Base-by-base conservation (phyloP, 92 coral and sea anemone species). In the Umimayanthus chanpuru region DNA sequence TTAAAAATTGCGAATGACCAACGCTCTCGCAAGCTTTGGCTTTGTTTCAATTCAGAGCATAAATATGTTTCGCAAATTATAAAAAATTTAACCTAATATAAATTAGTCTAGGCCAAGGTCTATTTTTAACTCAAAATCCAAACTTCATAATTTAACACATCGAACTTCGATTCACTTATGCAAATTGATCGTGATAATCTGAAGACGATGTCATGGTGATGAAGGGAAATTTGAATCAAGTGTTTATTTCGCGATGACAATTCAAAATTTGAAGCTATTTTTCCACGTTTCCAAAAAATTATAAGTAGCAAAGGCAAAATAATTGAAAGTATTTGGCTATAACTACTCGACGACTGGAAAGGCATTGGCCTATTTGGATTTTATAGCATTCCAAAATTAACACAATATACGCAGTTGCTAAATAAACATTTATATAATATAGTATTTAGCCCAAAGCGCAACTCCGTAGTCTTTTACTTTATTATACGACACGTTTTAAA, bases 391-490 rank as follows among this genome's bases (percentile, higher is more conserved):
- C 44, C 47, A 71, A 83, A 83, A 70, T 71, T 47, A 43, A 43
- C 47, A 36, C 87, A 43, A 38, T 73, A 49, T 68, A 30, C 20
- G 5, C 25, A 70, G 67, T 67, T 15, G 79, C 78, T 70, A 83
- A 83, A 83, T 71, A 83, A 83, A 83, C 87, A 83, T 70, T 44
- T 83, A 44, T 28, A 83, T 41, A 70, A 83, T 39, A 32, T 14
- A 80, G 20, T 9, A 43, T 41, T 67, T 43, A 82, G 78, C 64
- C 64, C 30, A 44, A 26, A 83, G 28, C 47, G 20, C 43, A 23
- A 70, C 66, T 21, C 6, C 9, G 26, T 23, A 26, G 66, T n/a
- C 49, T 32, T 71, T 38, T 40, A 75, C 28, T 70, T 43, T 14
- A 67, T 41, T 47, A 36, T 32, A 32, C 20, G 11, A 2, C 56